Base-by-base conservation (phyloP, 2,113 vertebrate species). In the Phainopepla nitens region DNA sequence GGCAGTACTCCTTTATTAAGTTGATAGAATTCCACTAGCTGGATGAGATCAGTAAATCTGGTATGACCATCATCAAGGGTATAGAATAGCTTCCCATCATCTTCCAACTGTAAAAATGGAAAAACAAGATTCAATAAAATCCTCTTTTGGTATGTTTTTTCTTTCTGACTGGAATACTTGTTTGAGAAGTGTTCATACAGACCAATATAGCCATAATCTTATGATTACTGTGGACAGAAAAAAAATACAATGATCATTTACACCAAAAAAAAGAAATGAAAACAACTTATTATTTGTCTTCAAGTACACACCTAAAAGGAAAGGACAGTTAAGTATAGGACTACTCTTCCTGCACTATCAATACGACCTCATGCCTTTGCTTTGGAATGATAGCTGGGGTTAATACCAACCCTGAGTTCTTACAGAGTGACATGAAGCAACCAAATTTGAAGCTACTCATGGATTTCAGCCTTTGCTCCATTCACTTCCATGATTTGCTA, bases 11-110 rank as follows among this genome's bases (percentile, higher is more conserved):
- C 99, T 89, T 98, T 98, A 98, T 99, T 99, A 84, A 99, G 98
- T 79, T 99, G 99, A 97, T 99, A 99, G 95, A 99, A 99, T 95
- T 99, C 99, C 97, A 99, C 99, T 90, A 99, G 97, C 97, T 99
- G 99, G 94, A 99, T 99, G 93, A 99, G 98, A 98, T 99, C 99
- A 49, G 98, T 98, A 97, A 99, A 99, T 82, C 98, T 98, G 6
- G 99, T 99, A 94, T 99, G 98, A 82, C 98, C 99, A 11, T 99
- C 99, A 83, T 99, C 99, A 93, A 99, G 98, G n/a, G 98, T 99
- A 97, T 99, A 99, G 97, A 99, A 99, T 23, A 98, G 95, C 72
- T 99, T 98, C 21, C 99, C 98, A 58, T 99, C 99, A 47, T 99
- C 99, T 95, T 99, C 99, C 94, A 99, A 97, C 99, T 99, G 88